Evolutionary conservation across 2,113 vertebrate genomes (phyloP).

Genomic region (Tupaia chinensis): DNA sequence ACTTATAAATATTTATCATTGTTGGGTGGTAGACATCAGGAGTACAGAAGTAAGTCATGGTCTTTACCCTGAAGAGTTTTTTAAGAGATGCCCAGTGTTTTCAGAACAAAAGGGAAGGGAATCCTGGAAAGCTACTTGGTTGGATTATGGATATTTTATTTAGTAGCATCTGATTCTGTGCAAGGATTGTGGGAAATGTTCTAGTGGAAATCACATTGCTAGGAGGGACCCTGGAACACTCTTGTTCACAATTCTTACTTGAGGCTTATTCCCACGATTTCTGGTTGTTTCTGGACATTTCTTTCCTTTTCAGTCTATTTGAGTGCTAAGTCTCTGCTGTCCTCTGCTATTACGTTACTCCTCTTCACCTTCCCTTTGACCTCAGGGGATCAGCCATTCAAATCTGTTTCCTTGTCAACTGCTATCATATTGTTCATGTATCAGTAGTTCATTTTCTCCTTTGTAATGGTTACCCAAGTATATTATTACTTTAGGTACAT

Average conservation of each 20-base stretch:
- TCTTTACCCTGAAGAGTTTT: background rate
- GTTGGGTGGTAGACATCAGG: background rate
- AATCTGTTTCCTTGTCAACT: background rate
- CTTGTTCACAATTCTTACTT: background rate
- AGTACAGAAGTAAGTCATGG: background rate
- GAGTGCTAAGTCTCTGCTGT: background rate
- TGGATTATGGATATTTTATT: constrained; percentile 4
- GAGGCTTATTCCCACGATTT: background rate
- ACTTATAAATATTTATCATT: constrained; percentile 23
- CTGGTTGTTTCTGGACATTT: background rate
- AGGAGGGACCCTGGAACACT: background rate
- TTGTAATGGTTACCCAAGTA: background rate
- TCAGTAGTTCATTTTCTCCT: background rate
- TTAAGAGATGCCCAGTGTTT: background rate
- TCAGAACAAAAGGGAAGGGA: background rate
- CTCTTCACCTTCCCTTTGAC: background rate
- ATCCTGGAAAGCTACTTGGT: constrained; percentile 1
- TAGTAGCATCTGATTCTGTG: constrained; percentile 15
- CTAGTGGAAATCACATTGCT: background rate
- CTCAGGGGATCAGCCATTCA: background rate
- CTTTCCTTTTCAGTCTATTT: background rate
- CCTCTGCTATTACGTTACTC: background rate
- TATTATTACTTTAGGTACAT: constrained; percentile 2
- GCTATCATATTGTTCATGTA: background rate
- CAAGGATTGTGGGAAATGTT: background rate